A percentile compares a stretch with the other conserved stretches of the same genome.
These are phyloP conservation scores for Erethizon dorsatum DNA, from an alignment of 2,797 vertebrate genomes.

Conservation along the genomic window DNA sequence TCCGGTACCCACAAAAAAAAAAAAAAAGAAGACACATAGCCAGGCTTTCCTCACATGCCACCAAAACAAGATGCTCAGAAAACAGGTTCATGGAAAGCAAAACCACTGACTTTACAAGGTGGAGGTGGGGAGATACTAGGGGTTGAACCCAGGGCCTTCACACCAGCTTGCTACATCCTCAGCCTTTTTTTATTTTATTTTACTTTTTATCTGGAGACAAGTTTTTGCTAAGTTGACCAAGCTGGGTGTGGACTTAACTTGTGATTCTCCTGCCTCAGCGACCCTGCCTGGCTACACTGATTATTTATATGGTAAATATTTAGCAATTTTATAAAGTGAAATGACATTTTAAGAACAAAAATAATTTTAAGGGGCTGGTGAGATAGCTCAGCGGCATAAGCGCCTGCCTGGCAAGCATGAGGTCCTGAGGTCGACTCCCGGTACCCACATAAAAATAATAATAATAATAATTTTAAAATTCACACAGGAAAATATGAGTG, in stretches of 20 bases:
- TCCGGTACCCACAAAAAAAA: too few species aligned
- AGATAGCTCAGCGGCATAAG: too few species aligned
- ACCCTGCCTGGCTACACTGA: not conserved
- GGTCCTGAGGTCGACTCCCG: too few species aligned
- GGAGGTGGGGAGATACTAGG: too few species aligned
- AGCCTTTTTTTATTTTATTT: not conserved
- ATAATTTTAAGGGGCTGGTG: not conserved
- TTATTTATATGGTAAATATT: not conserved
- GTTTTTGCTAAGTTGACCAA: not conserved
- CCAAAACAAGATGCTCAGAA: not conserved
- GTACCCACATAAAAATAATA: not conserved
- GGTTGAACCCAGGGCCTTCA: not conserved
- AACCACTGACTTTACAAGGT: not conserved
- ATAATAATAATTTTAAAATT: not conserved
- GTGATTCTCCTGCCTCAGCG: not conserved
- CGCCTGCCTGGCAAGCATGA: too few species aligned
- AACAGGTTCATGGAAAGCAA: not conserved
- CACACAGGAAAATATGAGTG: not conserved
- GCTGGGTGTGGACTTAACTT: not conserved
- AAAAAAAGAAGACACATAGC: not conserved
- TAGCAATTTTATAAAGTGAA: not conserved
- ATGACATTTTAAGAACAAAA: conserved; percentile 16
- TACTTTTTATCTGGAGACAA: not conserved
- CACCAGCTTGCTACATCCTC: not conserved
- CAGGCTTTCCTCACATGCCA: fast-evolving